Base-by-base conservation (phyloP, 2,888 invertebrate species). In the Flexamia atlantica region DNA sequence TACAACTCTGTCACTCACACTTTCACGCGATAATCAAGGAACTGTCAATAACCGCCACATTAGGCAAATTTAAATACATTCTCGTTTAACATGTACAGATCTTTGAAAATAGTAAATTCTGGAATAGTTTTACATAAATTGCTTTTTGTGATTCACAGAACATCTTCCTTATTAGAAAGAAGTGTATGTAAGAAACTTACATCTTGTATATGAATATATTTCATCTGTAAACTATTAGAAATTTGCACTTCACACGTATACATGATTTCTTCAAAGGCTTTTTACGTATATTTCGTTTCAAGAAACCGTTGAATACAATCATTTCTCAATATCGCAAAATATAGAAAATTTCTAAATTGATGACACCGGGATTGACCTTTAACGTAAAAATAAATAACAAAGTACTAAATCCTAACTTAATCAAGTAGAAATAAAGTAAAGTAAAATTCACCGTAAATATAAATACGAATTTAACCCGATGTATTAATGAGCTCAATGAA, bases 201-300 rank as follows among this genome's bases (percentile, higher is more conserved):
- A 46, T 42, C 25, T 57, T 68, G 64, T 68, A 68, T 42, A 81
- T 81, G 64, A 40, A 60, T 81, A 81, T 64, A 32, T 57, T 32
- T 60, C 20, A 32, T 53, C 68, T 81, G 64, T 42, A 81, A 81
- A 68, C 81, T 81, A 81, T 81, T 42, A 25, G 81, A 81, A 81
- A 81, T 81, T 81, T 81, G 81, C 40, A 81, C 81, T 81, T 25
- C 72, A 40, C 42, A 68, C 81, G 81, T 81, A 81, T 81, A 81
- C 81, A 46, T 81, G 40, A 68, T 81, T 81, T 81, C 64, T 68
- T 81, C 46, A 81, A 81, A 81, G 81, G 81, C 81, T 81, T 81
- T 60, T 81, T 81, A 81, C 81, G 81, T 81, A 81, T 81, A 81
- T 81, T 23, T 81, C 64, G 68, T 81, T 81, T 81, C 81, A 68